These are phyloP conservation scores for Aspidiotus destructor DNA, from an alignment of 2,888 invertebrate species.

Conservation along the genomic window DNA sequence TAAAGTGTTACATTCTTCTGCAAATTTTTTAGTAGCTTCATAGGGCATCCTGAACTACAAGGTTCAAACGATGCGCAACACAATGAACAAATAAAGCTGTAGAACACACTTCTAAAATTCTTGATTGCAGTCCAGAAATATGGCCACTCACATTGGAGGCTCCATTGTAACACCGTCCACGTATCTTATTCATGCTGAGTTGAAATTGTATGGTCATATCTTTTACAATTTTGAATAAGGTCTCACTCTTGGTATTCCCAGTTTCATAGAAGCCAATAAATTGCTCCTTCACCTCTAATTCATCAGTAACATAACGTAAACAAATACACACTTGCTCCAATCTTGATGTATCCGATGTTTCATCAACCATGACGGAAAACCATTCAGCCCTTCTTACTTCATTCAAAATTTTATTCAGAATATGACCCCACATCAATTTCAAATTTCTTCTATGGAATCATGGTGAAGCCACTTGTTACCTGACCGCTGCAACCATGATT, in stretches of 20 bases:
- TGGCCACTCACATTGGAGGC: constrained; percentile 35
- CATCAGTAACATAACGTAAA: constrained; percentile 6
- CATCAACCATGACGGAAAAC: constrained; percentile 14
- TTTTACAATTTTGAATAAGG: constrained; percentile 35
- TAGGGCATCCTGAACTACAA: constrained; percentile 14
- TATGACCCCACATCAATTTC: not conserved
- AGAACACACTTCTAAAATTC: constrained; percentile 36
- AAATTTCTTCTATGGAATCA: constrained; percentile 17
- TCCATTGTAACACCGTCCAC: constrained; percentile 38
- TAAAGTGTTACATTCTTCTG: no score
- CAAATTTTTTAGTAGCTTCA: no score
- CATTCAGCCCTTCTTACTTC: constrained; percentile 6
- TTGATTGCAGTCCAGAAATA: constrained; percentile 34
- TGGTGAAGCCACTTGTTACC: constrained; percentile 19
- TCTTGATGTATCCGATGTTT: constrained; percentile 9
- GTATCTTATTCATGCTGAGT: constrained; percentile 35
- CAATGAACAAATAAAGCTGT: constrained; percentile 35
- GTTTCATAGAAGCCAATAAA: constrained; percentile 8
- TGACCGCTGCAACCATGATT: constrained; percentile 19
- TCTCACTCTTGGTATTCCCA: constrained; percentile 31
- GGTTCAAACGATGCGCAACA: constrained; percentile 36
- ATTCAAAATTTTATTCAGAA: constrained; percentile 7
- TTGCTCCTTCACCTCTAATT: constrained; percentile 3
- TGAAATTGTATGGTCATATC: constrained; percentile 34
- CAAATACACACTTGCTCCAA: constrained; percentile 1